Percentiles rank a stretch among this genome's conserved stretches.
phyloP scores from a whole-genome alignment of 1,140 invertebrate genomes.

The Bombus superbus region DNA sequence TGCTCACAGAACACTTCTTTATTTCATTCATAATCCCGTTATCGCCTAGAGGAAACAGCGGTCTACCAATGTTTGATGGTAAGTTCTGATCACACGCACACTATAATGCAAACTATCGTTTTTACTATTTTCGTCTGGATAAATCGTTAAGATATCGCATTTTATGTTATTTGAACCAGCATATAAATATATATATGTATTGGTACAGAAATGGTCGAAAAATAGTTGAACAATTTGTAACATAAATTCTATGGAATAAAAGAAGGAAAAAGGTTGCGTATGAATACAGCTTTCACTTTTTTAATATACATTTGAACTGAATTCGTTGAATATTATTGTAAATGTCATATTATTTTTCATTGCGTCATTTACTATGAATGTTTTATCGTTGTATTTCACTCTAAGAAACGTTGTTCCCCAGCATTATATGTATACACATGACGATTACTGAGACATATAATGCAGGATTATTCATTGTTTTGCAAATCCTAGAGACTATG shows the following conservation, averaged over 20 bases:
- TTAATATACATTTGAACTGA: neutral
- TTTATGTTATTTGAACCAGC: neutral
- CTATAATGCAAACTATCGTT: conserved; percentile 7
- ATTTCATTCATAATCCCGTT: conserved; percentile 75
- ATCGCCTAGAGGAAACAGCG: conserved; percentile 72
- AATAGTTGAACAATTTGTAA: too few species aligned
- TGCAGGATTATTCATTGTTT: too few species aligned
- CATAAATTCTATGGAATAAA: neutral
- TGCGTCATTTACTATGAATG: neutral
- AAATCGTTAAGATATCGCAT: conserved; percentile 6
- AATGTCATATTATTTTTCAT: neutral
- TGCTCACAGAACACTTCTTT: conserved; percentile 66
- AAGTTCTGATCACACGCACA: conserved; percentile 61
- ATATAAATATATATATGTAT: too few species aligned
- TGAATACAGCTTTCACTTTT: neutral
- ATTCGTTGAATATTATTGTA: neutral
- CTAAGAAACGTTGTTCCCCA: too few species aligned
- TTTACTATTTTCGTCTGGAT: neutral
- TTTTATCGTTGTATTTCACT: too few species aligned
- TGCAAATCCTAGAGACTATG: too few species aligned
- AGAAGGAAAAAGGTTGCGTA: neutral
- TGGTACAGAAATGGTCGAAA: too few species aligned
- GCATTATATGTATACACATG: too few species aligned
- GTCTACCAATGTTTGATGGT: conserved; percentile 80
- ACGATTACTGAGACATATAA: neutral